Conservation (phyloP, 2,113 vertebrate genomes). For the Isichthys henryi region DNA sequence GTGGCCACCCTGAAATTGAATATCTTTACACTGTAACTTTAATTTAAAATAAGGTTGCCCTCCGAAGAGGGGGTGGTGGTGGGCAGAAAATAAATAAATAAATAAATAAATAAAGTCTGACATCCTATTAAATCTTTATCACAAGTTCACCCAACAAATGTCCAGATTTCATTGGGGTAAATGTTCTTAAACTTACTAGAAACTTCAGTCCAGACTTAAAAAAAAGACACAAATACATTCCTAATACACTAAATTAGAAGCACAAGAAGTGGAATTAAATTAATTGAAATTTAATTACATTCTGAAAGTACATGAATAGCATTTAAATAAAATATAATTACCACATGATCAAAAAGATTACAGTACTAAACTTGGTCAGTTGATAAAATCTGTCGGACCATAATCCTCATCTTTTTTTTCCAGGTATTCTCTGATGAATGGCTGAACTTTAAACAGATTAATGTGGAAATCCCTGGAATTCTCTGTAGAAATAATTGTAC, state of each 20-base stretch:
- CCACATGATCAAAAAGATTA: neutral
- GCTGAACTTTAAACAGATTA: constrained; percentile 23
- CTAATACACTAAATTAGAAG: neutral
- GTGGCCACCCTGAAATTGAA: no score
- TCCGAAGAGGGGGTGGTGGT: no score
- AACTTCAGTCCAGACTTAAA: neutral
- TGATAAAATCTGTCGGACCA: constrained; percentile 3
- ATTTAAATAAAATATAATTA: neutral
- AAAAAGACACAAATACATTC: neutral
- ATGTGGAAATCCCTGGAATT: constrained; percentile 49
- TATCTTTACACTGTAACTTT: no score
- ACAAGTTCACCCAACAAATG: neutral
- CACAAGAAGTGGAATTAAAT: neutral
- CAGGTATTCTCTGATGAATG: constrained; percentile 14
- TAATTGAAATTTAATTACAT: neutral
- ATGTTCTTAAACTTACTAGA: neutral
- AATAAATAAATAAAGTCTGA: neutral
- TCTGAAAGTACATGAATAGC: neutral
- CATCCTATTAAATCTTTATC: neutral
- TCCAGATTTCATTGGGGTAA: neutral
- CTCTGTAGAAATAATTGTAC: neutral
- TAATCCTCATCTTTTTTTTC: neutral
- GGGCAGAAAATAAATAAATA: no score
- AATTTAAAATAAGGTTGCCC: no score
- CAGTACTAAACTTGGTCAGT: neutral